Evolutionary conservation across 2,888 invertebrate species (phyloP).

Genomic region (Drosophila testacea): DNA sequence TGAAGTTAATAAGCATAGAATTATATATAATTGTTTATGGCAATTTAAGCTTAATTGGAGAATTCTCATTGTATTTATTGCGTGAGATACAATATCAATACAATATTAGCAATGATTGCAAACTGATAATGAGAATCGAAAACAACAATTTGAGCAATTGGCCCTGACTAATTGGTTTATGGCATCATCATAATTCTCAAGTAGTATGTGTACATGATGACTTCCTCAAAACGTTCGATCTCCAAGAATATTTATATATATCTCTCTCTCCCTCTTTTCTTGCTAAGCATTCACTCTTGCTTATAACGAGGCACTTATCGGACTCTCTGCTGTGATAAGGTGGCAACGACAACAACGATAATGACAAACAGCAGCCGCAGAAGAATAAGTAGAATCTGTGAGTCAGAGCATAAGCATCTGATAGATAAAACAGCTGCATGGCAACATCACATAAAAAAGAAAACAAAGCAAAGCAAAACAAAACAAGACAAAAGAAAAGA

Average conservation of each 20-base stretch:
- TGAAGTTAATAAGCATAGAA: slow-evolving; percentile 13
- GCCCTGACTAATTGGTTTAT: slow-evolving; percentile 21
- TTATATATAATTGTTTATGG: slow-evolving; percentile 12
- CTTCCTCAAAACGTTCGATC: slow-evolving; percentile 11
- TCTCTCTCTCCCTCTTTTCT: neutral
- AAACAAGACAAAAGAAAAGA: neutral
- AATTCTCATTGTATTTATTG: slow-evolving; percentile 14
- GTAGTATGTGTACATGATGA: slow-evolving; percentile 3
- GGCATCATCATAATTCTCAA: slow-evolving; percentile 10
- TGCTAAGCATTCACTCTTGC: slow-evolving; percentile 14
- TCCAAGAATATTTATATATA: too few species aligned
- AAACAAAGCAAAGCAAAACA: slow-evolving; percentile 6
- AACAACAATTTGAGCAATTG: slow-evolving; percentile 20
- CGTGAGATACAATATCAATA: slow-evolving; percentile 21
- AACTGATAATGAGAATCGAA: slow-evolving; percentile 23
- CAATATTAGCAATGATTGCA: slow-evolving; percentile 7
- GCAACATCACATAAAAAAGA: slow-evolving; percentile 48
- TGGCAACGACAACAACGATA: slow-evolving; percentile 8
- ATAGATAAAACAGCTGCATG: slow-evolving; percentile 76
- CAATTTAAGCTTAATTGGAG: slow-evolving; percentile 8
- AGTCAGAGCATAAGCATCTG: slow-evolving; percentile 68
- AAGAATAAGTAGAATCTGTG: slow-evolving; percentile 40
- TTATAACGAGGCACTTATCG: slow-evolving; percentile 22
- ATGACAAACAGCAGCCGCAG: slow-evolving; percentile 11
- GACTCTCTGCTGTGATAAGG: slow-evolving; percentile 15